Evolutionary conservation across 2,888 invertebrate genomes (phyloP), one percentile per base, ranked within the genome.

Genomic region (Scelioninae gen. 1): DNA sequence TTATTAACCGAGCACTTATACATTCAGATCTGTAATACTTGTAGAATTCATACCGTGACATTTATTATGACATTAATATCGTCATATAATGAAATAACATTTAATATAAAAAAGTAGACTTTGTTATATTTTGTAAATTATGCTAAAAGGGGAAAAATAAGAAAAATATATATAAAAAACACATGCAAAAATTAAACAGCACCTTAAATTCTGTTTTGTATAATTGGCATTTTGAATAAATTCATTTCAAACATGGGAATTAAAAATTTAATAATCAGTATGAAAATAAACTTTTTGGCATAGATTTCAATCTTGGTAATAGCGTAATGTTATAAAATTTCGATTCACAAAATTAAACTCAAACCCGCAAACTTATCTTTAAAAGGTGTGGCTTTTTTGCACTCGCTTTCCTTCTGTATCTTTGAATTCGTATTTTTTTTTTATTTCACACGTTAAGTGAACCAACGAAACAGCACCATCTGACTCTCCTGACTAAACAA

Each of bases 401-500:
- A 7, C 6, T 11, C 23, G 60, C 60, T 76, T 76, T 47, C 45
- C 68, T 71, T 82, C 69, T 83, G 79, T 82, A 76, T 75, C 56
- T 62, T 76, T 79, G 45, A 15, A 63, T 77, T 58, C 55, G 62
- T 45, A 56, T 68, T 75, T 84, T 47, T n/a, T n/a, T 86, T 87
- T 86, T 83, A 84, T 80, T 85, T 84, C 77, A 83, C 81, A 81
- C 83, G 81, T 76, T 78, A 81, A 83, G 83, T 84, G 84, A 75
- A 83, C 84, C 86, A 87, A 87, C 88, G 84, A 83, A 80, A 84
- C 78, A 85, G 85, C 86, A 86, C 86, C 85, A 84, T 86, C 87
- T 86, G 88, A 85, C 88, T 91, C 88, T 91, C 92, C 92, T 92
- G 92, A 91, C 92, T 92, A 92, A 92, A 92, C 92, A 92, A 88